Base-by-base conservation (phyloP, 2,113 vertebrate species). In the Rhagologus leucostigma region DNA sequence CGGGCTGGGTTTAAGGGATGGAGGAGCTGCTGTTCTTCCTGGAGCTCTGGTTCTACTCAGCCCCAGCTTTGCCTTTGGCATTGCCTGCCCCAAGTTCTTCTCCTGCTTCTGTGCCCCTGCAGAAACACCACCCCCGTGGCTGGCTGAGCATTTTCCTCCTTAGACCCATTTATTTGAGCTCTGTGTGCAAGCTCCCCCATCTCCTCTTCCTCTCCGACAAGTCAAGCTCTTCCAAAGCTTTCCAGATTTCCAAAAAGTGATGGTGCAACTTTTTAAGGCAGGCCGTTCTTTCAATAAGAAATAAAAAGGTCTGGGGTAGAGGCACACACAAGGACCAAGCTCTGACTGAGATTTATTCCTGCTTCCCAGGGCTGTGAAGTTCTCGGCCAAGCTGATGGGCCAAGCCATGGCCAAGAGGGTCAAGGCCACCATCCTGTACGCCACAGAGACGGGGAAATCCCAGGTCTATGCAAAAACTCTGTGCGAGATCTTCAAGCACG, bases 391-490 rank as follows among this genome's bases (percentile, higher is more conserved):
- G 94, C 97, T 99, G 93, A 99, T 99, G 99, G 99, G 99, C 14
- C 99, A 99, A 57, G 99, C 99, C 37, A 99, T 99, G 99, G 99
- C 99, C 64, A 99, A 99, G 98, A 98, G 99, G 87, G 99, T 99
- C 80, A 99, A 99, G 95, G 99, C 99, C 2, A 99, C 99, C 94
- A 99, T 99, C 84, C 98, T 99, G 77, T 99, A 99, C 0, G 99
- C 99, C 93, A 99, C 99, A 0, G 99, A 99, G 87, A 99, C 99
- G 0, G 99, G 99, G 33, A 99, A 99, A 90, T 99, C 99, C 0
- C 99, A 99, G 90, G 99, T 98, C 96, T 99, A 99, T 26, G 99
- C 99, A 97, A 99, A 99, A 98, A 99, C 99, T 10, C 97, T 99
- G 18, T 99, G 99, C 67, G 99, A 99, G 97, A 99, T 99, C 97